Base-by-base conservation (phyloP, 1,140 invertebrate genomes). In the Scaptomyza hsui region DNA sequence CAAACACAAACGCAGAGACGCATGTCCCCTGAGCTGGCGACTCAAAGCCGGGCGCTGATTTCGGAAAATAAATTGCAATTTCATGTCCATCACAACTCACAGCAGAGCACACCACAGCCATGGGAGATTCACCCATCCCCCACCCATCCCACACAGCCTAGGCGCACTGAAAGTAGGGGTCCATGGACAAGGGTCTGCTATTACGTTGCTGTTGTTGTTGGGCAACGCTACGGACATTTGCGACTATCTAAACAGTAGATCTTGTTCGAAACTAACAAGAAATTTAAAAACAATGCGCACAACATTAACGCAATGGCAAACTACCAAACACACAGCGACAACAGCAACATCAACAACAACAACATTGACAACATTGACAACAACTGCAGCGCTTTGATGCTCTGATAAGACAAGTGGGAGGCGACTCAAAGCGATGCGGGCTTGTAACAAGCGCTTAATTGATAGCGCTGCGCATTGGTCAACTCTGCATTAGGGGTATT, bases 11-110 rank as follows among this genome's bases (percentile, higher is more conserved):
- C 12, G 3, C 53, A 42, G 60, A 51, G 53, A 56, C 52, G 32
- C 42, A 72, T 61, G 56, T 68, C 62, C 64, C 64, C 26, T 53
- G 53, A 65, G 62, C 62, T 59, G 61, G 56, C 39, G 37, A 53
- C 45, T 59, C 55, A 64, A 68, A 55, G 35, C 44, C 37, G 70
- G 70, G 59, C 74, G 81, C 65, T 56, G 81, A 88, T 81, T 78
- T 86, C 44, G 39, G 74, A 78, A 78, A 86, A 88, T 86, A 86
- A 86, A 86, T 86, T 86, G 81, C 81, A 88, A 88, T 88, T 86
- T 75, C 82, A 81, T 86, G 82, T 86, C 82, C 69, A 88, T 85
- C 80, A 85, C 80, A 85, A 80, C 72, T 77, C 64, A 77, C 26
- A 55, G 24, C 63, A 76, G 19, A 49, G 29, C 41, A 15, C 12